phyloP scores from a whole-genome alignment of 1,140 invertebrate genomes.

The Platyscapa corneri region DNA sequence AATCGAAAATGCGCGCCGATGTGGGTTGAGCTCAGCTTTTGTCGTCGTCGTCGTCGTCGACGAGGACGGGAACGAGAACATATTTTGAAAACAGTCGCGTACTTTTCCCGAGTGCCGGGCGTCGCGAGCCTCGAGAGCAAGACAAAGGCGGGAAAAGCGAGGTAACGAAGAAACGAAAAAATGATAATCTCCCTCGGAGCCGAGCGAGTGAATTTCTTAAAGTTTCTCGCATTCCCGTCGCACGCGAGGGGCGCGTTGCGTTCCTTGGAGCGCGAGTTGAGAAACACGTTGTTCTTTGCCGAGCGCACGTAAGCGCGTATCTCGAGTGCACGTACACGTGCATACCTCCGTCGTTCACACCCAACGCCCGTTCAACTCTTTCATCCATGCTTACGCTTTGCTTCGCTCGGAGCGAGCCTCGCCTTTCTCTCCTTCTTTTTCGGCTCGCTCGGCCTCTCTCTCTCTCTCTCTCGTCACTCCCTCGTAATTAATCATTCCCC shows the following conservation, averaged over 20 bases:
- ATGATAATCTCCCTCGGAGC: not conserved
- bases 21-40: too few species aligned
- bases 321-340: not conserved
- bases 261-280: constrained; percentile 39
- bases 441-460: constrained; percentile 10
- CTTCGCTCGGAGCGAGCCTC: constrained; percentile 15
- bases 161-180: not conserved
- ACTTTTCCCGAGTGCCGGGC: too few species aligned
- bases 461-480: constrained; percentile 65
- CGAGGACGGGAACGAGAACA: too few species aligned
- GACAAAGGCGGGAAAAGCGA: too few species aligned
- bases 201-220: not conserved
- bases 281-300: not conserved
- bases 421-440: constrained; percentile 14
- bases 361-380: constrained; percentile 48
- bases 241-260: not conserved
- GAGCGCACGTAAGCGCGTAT: not conserved
- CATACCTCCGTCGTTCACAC: constrained; percentile 30
- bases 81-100: too few species aligned
- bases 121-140: too few species aligned
- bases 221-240: constrained; percentile 17
- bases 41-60: too few species aligned
- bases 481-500: constrained; percentile 73
- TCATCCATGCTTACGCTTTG: constrained; percentile 40
- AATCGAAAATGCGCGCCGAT: too few species aligned